These are phyloP conservation scores for Aradophagus sp. DNA, from an alignment of 1,140 invertebrate species.

Conservation along the genomic window DNA sequence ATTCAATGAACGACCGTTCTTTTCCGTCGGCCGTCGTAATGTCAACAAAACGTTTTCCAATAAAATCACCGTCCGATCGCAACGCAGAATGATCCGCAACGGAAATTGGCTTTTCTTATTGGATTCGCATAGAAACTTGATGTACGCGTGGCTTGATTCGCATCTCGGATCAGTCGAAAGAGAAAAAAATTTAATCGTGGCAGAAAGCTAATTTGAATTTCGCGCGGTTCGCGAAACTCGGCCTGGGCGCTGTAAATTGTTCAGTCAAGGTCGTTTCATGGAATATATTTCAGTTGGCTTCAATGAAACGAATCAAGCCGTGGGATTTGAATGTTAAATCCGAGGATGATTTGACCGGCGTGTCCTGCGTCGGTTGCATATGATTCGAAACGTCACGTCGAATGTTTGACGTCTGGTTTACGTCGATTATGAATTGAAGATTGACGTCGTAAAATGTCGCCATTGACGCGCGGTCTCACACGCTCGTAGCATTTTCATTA, in stretches of 20 bases:
- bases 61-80: constrained; percentile 22
- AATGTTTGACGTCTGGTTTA: constrained; percentile 13
- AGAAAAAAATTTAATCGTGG: too few relatives aligned
- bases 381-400: constrained; percentile 12
- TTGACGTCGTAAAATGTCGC: constrained; percentile 9
- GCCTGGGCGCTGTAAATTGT: too few relatives aligned
- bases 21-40: constrained; percentile 23
- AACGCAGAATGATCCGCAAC: constrained; percentile 11
- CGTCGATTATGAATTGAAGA: constrained; percentile 9
- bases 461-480: constrained; percentile 6
- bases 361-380: too few relatives aligned
- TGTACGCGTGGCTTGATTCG: too few relatives aligned
- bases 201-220: constrained; percentile 28
- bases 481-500: constrained; percentile 15
- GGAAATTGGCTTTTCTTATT: constrained; percentile 40
- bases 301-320: background rate
- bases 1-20: constrained; percentile 41
- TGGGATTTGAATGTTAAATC: constrained; percentile 11
- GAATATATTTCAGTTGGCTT: constrained; percentile 20
- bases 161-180: too few relatives aligned
- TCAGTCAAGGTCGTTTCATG: too few relatives aligned
- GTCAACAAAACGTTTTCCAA: constrained; percentile 45
- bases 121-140: too few relatives aligned
- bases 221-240: too few relatives aligned
- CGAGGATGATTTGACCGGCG: too few relatives aligned